Percentiles rank a stretch among this genome's conserved stretches.
phyloP scores from a whole-genome alignment of 2,113 vertebrate genomes.

The Myiozetetes cayanensis region DNA sequence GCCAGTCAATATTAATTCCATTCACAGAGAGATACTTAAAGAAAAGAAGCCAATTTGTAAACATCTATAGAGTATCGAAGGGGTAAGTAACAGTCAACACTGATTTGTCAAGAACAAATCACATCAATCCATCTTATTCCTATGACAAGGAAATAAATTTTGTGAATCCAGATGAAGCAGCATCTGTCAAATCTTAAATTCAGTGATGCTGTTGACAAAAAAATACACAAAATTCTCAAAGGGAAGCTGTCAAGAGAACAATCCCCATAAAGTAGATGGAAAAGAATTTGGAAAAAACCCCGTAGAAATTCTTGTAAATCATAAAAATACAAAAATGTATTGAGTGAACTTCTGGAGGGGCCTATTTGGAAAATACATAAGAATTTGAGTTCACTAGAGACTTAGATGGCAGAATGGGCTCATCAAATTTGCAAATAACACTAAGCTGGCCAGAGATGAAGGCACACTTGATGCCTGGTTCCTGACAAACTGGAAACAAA shows the following conservation, averaged over 20 bases:
- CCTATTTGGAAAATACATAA: not conserved
- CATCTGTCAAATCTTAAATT: not conserved
- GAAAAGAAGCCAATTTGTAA: not conserved
- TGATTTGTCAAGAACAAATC: not conserved
- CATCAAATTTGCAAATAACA: not conserved
- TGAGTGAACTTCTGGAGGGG: not conserved
- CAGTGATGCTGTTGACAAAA: not conserved
- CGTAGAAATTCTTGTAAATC: not conserved
- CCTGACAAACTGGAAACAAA: not conserved
- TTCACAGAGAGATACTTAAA: not conserved
- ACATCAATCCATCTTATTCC: not conserved
- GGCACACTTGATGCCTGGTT: not conserved
- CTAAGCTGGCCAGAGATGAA: not conserved
- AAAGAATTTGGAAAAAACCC: not conserved
- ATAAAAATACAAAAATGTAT: not conserved
- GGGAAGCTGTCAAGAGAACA: not conserved
- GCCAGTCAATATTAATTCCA: not conserved
- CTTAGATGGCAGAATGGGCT: not conserved
- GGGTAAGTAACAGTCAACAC: not conserved
- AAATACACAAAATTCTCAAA: not conserved
- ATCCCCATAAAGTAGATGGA: not conserved
- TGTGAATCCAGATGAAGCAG: not conserved
- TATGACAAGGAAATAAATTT: not conserved
- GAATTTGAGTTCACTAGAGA: not conserved
- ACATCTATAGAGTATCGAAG: not conserved